These are phyloP conservation scores for Drosophila arizonae DNA, from an alignment of 1,140 invertebrate species.

Conservation along the genomic window DNA sequence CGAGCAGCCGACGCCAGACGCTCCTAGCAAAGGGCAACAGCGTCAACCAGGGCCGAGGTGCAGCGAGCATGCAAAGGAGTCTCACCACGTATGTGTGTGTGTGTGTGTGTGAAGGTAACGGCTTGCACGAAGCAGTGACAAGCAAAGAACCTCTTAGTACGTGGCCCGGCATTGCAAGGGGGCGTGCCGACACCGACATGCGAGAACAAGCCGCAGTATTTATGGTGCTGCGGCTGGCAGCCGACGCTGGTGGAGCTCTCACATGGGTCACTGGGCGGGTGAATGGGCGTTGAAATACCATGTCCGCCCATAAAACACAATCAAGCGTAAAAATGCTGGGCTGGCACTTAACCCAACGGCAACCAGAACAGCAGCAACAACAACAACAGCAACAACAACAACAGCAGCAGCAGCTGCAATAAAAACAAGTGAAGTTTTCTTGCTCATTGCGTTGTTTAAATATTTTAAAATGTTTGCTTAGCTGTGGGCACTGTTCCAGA, in stretches of 20 bases:
- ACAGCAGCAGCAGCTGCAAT: not conserved
- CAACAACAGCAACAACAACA: not conserved
- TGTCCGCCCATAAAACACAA: slow-evolving; percentile 76
- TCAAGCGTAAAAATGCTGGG: slow-evolving; percentile 77
- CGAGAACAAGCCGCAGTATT: slow-evolving; percentile 77
- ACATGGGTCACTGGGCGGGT: slow-evolving; percentile 5
- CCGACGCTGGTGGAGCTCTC: slow-evolving; percentile 22
- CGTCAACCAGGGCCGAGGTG: not conserved
- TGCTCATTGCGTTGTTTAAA: slow-evolving; percentile 62
- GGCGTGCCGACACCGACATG: slow-evolving; percentile 74
- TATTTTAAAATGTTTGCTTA: slow-evolving; percentile 81
- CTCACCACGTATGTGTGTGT: no score
- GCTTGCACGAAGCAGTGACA: not conserved
- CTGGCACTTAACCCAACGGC: slow-evolving; percentile 71
- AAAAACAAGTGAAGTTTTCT: slow-evolving; percentile 48
- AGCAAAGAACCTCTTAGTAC: slow-evolving; percentile 28
- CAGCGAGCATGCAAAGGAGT: not conserved
- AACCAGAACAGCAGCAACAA: slow-evolving; percentile 5
- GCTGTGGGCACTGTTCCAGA: slow-evolving; percentile 42
- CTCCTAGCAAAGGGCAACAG: slow-evolving; percentile 12
- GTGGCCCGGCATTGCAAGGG: slow-evolving; percentile 28
- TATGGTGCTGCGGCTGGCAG: slow-evolving; percentile 72
- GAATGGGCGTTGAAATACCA: slow-evolving; percentile 16
- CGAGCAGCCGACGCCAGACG: slow-evolving; percentile 56
- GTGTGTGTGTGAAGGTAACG: not conserved